A percentile compares a stretch with the other conserved stretches of the same genome.
Evolutionary conservation across 2,113 vertebrate genomes (phyloP).

Genomic region (Reinhardtius hippoglossoides): DNA sequence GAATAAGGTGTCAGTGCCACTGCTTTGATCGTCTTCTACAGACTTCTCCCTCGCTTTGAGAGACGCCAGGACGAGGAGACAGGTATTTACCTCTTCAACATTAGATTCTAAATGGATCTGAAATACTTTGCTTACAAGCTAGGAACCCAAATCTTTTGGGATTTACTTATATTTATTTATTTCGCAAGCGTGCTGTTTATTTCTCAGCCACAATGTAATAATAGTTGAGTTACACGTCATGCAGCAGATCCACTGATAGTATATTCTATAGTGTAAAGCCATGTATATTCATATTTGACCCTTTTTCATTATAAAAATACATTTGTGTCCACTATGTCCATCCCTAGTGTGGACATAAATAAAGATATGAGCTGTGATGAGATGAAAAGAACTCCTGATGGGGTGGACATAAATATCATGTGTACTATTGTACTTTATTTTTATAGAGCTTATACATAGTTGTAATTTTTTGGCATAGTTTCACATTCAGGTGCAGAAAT

Average conservation of each 20-base stretch:
- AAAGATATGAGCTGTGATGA: not conserved
- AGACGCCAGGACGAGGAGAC: not conserved
- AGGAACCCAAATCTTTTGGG: not conserved
- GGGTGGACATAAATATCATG: too few relatives aligned
- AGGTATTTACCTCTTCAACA: conserved; percentile 15
- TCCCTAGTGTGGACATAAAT: too few relatives aligned
- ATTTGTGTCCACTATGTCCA: not conserved
- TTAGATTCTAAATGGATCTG: not conserved
- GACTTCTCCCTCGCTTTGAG: conserved; percentile 2
- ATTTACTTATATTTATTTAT: not conserved
- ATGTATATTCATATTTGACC: too few relatives aligned
- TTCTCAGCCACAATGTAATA: not conserved
- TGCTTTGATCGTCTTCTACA: conserved; percentile 28
- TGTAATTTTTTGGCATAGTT: not conserved
- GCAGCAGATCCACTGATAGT: not conserved
- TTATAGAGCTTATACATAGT: too few relatives aligned
- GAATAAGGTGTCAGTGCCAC: conserved; percentile 8
- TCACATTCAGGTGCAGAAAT: not conserved
- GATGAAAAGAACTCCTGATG: not conserved
- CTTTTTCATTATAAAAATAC: not conserved
- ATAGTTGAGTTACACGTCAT: not conserved
- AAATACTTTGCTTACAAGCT: not conserved
- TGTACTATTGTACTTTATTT: too few relatives aligned
- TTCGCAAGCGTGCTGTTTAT: not conserved
- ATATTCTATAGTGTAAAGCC: too few relatives aligned